These are phyloP conservation scores for Cynaeus angustus DNA, from an alignment of 2,888 invertebrate species.

Conservation along the genomic window DNA sequence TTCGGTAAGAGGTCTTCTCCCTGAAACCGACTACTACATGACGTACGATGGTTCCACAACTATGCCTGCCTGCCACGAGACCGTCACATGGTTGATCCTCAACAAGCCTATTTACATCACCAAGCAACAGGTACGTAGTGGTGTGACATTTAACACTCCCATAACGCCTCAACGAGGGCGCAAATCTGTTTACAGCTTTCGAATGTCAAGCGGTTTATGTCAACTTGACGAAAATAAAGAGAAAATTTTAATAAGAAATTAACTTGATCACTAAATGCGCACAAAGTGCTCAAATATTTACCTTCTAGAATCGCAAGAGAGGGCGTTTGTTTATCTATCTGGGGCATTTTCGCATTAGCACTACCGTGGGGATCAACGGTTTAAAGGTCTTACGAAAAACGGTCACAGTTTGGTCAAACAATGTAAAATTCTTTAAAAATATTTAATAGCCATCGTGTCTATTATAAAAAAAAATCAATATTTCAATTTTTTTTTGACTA, in stretches of 20 bases:
- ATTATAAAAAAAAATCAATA: no score
- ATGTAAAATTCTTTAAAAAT: no score
- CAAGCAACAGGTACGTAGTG: conserved; percentile 88
- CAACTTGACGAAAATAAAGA: background rate
- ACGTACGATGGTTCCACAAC: conserved; percentile 98
- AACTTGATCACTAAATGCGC: no score
- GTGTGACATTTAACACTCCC: conserved; percentile 43
- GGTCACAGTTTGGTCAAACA: no score
- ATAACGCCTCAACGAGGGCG: conserved; percentile 35
- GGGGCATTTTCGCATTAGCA: no score
- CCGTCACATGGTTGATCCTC: conserved; percentile 98
- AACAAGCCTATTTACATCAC: conserved; percentile 99
- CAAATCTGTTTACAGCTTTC: conserved; percentile 23
- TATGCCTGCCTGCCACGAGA: conserved; percentile 97
- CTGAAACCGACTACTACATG: conserved; percentile 97
- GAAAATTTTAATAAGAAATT: background rate
- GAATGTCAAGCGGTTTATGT: conserved; percentile 32
- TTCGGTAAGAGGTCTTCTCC: conserved; percentile 90
- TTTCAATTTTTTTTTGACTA: no score
- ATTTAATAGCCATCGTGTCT: no score
- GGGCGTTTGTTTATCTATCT: no score
- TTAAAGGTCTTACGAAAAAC: no score
- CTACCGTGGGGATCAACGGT: no score
- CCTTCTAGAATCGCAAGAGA: no score
- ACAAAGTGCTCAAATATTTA: no score